Evolutionary conservation across 2,113 vertebrate genomes (phyloP).

Genomic region (Catharus bicknelli): DNA sequence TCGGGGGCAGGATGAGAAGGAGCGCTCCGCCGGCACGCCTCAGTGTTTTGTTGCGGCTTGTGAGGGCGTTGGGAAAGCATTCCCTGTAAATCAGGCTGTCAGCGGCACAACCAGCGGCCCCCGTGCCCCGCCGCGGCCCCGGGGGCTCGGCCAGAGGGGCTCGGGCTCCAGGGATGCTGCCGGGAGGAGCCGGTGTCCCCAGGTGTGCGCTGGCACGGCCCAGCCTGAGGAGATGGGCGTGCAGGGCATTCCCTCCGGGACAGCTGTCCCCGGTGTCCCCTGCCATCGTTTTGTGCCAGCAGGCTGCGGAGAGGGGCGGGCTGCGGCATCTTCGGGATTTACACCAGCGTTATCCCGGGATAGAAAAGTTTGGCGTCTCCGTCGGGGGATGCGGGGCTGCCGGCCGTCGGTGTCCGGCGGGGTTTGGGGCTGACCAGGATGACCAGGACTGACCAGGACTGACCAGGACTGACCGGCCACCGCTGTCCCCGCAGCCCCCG

Average conservation of each 20-base stretch:
- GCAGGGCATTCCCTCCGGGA: fast-evolving
- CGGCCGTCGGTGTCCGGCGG: background rate
- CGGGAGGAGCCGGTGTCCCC: background rate
- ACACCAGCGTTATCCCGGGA: background rate
- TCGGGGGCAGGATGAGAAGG: background rate
- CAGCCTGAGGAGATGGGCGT: fast-evolving
- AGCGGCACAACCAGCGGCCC: background rate
- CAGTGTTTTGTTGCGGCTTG: constrained; percentile 7
- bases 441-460: background rate
- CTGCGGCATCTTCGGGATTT: background rate
- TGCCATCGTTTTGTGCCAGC: background rate
- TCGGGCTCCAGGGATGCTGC: background rate
- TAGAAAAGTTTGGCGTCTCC: background rate
- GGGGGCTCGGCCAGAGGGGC: background rate
- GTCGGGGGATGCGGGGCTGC: fast-evolving
- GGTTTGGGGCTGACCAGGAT: background rate
- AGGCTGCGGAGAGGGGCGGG: background rate
- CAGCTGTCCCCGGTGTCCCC: background rate
- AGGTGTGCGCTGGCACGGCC: background rate
- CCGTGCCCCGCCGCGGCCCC: background rate
- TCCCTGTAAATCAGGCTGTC: constrained; percentile 20
- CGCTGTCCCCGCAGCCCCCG: background rate
- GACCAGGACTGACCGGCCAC: background rate
- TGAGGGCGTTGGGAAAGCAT: background rate
- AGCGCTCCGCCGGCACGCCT: background rate